Percentiles rank a stretch among this genome's conserved stretches.
Conservation (phyloP, 1,140 invertebrate genomes). For the Magallana gigas region DNA sequence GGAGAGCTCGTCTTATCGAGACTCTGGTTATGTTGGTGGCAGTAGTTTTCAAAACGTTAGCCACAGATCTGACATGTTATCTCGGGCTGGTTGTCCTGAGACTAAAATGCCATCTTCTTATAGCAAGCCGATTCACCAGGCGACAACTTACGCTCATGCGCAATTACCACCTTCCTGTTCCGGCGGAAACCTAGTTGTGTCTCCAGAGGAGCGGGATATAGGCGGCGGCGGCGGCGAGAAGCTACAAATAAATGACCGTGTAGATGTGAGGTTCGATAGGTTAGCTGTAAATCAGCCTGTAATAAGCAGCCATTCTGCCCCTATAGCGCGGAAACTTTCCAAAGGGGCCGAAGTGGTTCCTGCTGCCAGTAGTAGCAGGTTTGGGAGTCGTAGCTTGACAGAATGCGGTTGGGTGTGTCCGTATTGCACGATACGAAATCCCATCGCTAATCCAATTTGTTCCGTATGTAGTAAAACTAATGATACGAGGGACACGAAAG, state of each 20-base stretch:
- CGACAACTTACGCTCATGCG: slow-evolving; percentile 13
- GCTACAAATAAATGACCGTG: too few relatives aligned
- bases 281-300: background rate
- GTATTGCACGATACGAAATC: slow-evolving; percentile 29
- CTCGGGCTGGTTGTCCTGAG: background rate
- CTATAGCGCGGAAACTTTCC: background rate
- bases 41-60: slow-evolving; percentile 13
- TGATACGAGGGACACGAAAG: background rate
- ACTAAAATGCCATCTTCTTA: background rate
- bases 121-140: background rate
- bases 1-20: background rate
- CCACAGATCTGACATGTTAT: background rate
- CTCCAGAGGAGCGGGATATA: background rate
- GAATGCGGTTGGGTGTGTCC: slow-evolving; percentile 10
- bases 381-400: background rate
- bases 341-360: background rate
- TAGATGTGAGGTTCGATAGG: background rate
- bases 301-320: slow-evolving; percentile 6
- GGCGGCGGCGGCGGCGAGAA: background rate
- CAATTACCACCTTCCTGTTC: slow-evolving; percentile 14
- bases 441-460: slow-evolving; percentile 20
- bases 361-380: background rate
- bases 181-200: background rate
- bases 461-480: slow-evolving; percentile 27
- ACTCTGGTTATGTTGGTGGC: slow-evolving; percentile 15